Percentiles rank a stretch among this genome's conserved stretches.
Evolutionary conservation across 2,888 invertebrate genomes (phyloP).

Genomic region (Hoplodrina ambigua): DNA sequence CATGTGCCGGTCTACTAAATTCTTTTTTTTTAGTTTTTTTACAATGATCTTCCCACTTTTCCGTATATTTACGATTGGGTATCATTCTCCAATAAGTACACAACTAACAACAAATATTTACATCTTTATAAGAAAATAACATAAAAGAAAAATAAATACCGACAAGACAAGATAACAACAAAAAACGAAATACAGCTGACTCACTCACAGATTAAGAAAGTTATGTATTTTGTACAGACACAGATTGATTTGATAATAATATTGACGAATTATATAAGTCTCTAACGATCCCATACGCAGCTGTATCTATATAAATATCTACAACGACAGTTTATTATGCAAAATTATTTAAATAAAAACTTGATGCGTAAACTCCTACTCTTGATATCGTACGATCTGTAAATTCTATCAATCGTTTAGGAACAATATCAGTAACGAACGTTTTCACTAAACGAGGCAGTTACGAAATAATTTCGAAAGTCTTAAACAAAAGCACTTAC

Average conservation of each 20-base stretch:
- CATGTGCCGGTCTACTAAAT: too few species aligned
- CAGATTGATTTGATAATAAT: constrained; percentile 38
- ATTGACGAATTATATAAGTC: constrained; percentile 48
- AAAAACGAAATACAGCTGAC: constrained; percentile 12
- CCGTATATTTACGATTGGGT: too few species aligned
- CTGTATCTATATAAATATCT: constrained; percentile 12
- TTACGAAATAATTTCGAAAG: constrained; percentile 1
- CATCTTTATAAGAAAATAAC: neutral
- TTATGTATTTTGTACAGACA: constrained; percentile 21
- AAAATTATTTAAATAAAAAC: constrained; percentile 36
- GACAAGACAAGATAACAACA: too few species aligned
- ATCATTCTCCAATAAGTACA: too few species aligned
- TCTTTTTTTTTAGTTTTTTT: too few species aligned
- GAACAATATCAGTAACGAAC: neutral
- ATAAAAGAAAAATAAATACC: constrained; percentile 4
- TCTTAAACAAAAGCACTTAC: neutral
- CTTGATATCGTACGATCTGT: neutral
- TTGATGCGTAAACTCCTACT: constrained; percentile 24
- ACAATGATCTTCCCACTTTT: too few species aligned
- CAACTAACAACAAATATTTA: too few species aligned
- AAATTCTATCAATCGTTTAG: neutral
- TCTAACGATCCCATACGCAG: constrained; percentile 3
- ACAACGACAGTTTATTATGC: constrained; percentile 30
- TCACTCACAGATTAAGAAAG: constrained; percentile 23
- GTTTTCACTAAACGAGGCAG: neutral